These are phyloP conservation scores for Pogonocichla stellata DNA, from an alignment of 2,113 vertebrate genomes.

Conservation along the genomic window DNA sequence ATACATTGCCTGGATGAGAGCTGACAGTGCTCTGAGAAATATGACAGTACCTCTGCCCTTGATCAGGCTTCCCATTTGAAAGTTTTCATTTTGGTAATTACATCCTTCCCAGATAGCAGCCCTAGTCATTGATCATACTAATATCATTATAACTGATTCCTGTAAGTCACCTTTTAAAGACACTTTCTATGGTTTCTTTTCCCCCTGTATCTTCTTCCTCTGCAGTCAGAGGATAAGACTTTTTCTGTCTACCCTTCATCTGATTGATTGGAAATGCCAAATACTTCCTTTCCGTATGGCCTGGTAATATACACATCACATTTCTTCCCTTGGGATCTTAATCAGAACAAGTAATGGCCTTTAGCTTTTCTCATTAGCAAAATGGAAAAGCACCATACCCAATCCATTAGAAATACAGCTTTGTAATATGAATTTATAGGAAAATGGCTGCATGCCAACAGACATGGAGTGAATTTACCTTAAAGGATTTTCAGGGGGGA, in stretches of 20 bases:
- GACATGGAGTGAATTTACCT: conserved; percentile 58
- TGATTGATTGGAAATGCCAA: conserved; percentile 42
- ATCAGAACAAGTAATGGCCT: conserved; percentile 83
- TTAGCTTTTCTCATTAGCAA: conserved; percentile 87
- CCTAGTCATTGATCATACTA: conserved; percentile 51
- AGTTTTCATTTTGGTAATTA: conserved; percentile 66
- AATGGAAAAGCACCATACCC: conserved; percentile 79
- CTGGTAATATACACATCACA: conserved; percentile 51
- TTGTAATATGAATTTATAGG: conserved; percentile 78
- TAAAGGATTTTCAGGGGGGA: conserved; percentile 45
- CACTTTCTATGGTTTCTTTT: conserved; percentile 13
- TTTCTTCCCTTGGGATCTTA: conserved; percentile 72
- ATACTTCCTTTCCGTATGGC: conserved; percentile 47
- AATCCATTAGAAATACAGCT: conserved; percentile 81
- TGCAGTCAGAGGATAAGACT: conserved; percentile 26
- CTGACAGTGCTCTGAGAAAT: conserved; percentile 53
- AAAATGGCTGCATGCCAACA: conserved; percentile 71
- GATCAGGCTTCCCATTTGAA: conserved; percentile 33
- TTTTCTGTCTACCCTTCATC: conserved; percentile 32
- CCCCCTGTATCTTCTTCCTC: conserved; percentile 1
- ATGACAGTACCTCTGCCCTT: conserved; percentile 48
- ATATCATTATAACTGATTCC: conserved; percentile 60
- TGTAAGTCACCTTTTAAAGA: conserved; percentile 62
- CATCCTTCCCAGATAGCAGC: conserved; percentile 43
- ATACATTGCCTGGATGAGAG: conserved; percentile 16